Evolutionary conservation across 2,797 vertebrate species (phyloP).

Genomic region (Danio jaintianensis): DNA sequence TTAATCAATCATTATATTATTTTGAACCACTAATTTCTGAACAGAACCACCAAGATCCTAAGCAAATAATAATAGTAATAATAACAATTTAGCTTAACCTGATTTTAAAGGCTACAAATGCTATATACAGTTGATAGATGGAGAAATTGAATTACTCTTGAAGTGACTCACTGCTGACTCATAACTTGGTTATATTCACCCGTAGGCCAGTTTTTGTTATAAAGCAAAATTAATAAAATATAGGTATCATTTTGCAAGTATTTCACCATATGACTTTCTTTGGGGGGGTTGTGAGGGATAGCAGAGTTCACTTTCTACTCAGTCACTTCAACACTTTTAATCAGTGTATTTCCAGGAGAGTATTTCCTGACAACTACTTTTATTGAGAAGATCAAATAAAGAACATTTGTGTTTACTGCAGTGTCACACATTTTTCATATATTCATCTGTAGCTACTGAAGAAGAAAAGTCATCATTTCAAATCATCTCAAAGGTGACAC

Average conservation of each 20-base stretch:
- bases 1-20: too few relatives aligned
- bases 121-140: too few relatives aligned
- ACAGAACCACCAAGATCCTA: too few relatives aligned
- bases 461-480: background rate
- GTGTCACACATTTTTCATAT: background rate
- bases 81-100: constrained; percentile 4
- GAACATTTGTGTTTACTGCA: background rate
- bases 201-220: background rate
- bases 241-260: background rate
- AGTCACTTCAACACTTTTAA: constrained; percentile 9
- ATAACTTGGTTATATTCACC: background rate
- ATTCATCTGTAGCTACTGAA: background rate
- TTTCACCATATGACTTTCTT: background rate
- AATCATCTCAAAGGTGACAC: background rate
- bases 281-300: background rate
- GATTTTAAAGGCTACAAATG: constrained; percentile 23
- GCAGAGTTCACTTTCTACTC: background rate
- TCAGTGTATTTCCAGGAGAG: constrained; percentile 11
- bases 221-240: background rate
- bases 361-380: constrained; percentile 5
- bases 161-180: background rate
- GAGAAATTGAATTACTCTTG: constrained; percentile 9
- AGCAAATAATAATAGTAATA: too few relatives aligned
- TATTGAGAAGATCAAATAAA: constrained; percentile 34
- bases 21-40: too few relatives aligned